phyloP scores from a whole-genome alignment of 2,888 invertebrate genomes.

The Hedya salicella region DNA sequence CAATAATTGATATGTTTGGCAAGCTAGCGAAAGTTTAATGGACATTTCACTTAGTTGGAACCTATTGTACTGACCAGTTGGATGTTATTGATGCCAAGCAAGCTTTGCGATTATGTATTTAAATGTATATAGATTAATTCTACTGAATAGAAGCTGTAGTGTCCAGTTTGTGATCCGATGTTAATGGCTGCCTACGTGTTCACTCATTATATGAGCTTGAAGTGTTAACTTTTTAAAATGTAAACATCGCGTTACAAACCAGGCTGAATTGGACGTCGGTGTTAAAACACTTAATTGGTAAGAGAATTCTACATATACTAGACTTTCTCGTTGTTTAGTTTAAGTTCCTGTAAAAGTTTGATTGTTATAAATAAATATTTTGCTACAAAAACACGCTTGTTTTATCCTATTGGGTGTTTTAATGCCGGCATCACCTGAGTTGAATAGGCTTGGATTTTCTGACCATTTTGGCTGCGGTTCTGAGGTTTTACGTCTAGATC shows the following conservation, averaged over 20 bases:
- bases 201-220: no score
- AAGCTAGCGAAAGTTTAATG: no score
- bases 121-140: no score
- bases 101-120: no score
- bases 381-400: constrained; percentile 50
- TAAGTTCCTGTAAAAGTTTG: constrained; percentile 59
- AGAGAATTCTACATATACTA: constrained; percentile 25
- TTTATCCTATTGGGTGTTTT: constrained; percentile 64
- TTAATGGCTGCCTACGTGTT: no score
- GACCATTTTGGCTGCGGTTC: constrained; percentile 39
- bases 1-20: no score
- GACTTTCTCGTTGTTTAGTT: constrained; percentile 48
- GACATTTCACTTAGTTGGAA: no score
- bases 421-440: constrained; percentile 78
- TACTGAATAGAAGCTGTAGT: no score
- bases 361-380: constrained; percentile 52
- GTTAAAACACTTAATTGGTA: constrained; percentile 67
- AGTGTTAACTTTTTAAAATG: no score
- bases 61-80: no score
- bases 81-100: no score
- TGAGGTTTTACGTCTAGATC: background rate
- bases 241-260: constrained; percentile 9
- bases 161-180: no score
- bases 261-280: constrained; percentile 67
- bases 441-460: constrained; percentile 14